phyloP scores from a whole-genome alignment of 2,113 vertebrate species.

The Callorhinus ursinus region DNA sequence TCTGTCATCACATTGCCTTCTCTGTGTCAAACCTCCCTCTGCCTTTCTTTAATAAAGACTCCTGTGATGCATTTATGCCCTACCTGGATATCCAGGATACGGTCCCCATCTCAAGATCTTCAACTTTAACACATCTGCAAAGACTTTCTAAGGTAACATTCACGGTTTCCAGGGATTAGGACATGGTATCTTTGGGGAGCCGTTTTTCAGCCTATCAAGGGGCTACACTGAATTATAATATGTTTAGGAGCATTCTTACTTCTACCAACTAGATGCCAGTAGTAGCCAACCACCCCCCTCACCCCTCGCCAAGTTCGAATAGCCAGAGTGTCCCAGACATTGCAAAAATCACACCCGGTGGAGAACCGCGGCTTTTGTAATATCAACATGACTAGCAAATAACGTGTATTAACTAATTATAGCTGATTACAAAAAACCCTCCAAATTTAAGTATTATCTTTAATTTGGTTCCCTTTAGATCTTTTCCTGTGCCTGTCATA shows the following conservation, averaged over 20 bases:
- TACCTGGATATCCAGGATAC: neutral
- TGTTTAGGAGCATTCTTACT: neutral
- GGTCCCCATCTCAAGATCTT: neutral
- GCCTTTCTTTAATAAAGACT: neutral
- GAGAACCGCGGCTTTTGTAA: neutral
- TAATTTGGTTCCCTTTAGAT: neutral
- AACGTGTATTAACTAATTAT: neutral
- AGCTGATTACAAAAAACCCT: constrained; percentile 30
- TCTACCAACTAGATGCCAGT: neutral
- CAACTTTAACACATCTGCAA: neutral
- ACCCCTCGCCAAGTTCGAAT: neutral
- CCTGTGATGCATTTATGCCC: neutral
- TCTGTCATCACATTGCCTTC: neutral
- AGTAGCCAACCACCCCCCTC: neutral
- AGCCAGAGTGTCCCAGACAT: neutral
- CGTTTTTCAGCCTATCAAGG: neutral
- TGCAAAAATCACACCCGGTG: neutral
- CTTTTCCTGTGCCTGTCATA: neutral
- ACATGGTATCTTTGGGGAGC: neutral
- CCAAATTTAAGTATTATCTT: neutral
- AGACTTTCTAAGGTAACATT: neutral
- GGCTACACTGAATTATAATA: neutral
- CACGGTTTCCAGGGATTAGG: neutral
- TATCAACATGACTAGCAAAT: neutral
- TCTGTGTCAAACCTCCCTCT: neutral